phyloP scores from a whole-genome alignment of 2,797 vertebrate species.

The Megalops cyprinoides region DNA sequence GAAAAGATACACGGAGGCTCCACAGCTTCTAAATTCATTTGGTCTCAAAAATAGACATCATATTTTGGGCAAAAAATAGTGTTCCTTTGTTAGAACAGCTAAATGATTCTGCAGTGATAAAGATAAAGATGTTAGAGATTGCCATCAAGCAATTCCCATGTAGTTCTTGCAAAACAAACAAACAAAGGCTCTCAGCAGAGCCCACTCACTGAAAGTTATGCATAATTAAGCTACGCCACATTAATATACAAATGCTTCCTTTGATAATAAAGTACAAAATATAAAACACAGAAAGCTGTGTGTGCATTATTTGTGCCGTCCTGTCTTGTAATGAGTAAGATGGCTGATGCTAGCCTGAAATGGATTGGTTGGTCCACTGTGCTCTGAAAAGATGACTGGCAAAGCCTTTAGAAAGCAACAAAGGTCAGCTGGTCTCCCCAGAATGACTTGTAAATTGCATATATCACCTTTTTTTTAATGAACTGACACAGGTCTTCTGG shows the following conservation, averaged over 20 bases:
- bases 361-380: too few species aligned
- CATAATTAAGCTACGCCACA: background rate
- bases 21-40: background rate
- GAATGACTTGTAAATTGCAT: too few species aligned
- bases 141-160: background rate
- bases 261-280: background rate
- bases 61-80: background rate
- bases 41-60: background rate
- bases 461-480: too few species aligned
- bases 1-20: background rate
- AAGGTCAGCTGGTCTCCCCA: too few species aligned
- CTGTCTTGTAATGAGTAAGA: too few species aligned
- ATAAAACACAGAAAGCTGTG: background rate
- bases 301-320: too few species aligned
- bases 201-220: background rate
- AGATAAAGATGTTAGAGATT: background rate
- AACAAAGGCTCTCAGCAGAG: background rate
- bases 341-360: too few species aligned
- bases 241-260: background rate
- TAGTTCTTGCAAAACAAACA: background rate
- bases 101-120: background rate
- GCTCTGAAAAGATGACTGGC: too few species aligned
- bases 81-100: background rate
- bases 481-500: background rate
- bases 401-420: too few species aligned